Evolutionary conservation across 2,888 invertebrate genomes (phyloP).

Genomic region (Unio delphinus): DNA sequence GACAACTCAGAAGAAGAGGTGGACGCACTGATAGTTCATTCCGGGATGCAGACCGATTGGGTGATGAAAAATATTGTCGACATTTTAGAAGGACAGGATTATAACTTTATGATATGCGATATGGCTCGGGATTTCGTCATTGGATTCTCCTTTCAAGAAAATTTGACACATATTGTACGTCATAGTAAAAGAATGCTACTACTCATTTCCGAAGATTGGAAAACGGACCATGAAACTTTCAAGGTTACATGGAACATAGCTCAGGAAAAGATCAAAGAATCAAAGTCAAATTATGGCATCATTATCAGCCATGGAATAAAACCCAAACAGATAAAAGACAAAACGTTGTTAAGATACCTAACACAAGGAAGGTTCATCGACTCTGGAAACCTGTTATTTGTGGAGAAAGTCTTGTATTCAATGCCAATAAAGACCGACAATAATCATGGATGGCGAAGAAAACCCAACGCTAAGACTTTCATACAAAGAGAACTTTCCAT

Average conservation of each 20-base stretch:
- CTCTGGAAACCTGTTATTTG: conserved; percentile 24
- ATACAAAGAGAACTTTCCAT: conserved; percentile 14
- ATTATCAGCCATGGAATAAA: conserved; percentile 27
- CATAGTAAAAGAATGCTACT: conserved; percentile 42
- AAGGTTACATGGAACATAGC: conserved; percentile 40
- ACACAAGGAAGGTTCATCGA: conserved; percentile 34
- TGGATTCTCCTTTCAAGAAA: conserved; percentile 44
- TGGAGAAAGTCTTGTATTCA: conserved; percentile 36
- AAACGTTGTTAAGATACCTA: conserved; percentile 33
- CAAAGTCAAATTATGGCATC: conserved; percentile 37
- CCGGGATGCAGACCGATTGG: conserved; percentile 19
- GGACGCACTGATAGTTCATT: conserved; percentile 22
- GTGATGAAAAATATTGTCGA: conserved; percentile 20
- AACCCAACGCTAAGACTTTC: conserved; percentile 9
- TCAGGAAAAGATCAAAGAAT: conserved; percentile 40
- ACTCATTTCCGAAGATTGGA: conserved; percentile 30
- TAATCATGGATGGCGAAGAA: background rate
- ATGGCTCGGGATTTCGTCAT: conserved; percentile 40
- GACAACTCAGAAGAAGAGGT: conserved; percentile 21
- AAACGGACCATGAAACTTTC: conserved; percentile 23
- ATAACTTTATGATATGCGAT: conserved; percentile 29
- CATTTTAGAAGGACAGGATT: conserved; percentile 10
- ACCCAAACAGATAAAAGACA: conserved; percentile 26
- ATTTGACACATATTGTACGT: conserved; percentile 36
- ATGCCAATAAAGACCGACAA: conserved; percentile 25